Base-by-base conservation (phyloP, 2,888 invertebrate species). In the Nowickia ferox region DNA sequence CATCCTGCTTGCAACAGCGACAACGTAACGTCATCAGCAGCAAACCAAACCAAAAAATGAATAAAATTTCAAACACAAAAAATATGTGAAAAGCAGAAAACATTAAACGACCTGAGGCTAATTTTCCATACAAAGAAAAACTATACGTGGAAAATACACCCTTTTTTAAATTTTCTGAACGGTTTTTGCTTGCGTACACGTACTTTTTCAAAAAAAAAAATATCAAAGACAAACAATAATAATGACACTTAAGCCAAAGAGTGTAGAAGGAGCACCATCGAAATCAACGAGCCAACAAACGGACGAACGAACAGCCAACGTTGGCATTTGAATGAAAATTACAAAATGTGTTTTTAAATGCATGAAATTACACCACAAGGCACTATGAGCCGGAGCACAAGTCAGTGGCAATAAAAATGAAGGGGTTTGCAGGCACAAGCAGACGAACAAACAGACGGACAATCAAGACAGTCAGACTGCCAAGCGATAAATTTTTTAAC, bases 301-400 rank as follows among this genome's bases (percentile, higher is more conserved):
- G 38, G 19, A 51, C 48, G 40, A 46, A 46, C n/a, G 22, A 57
- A 59, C 11, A n/a, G 55, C 53, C 19, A 83, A 83, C 65, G 74
- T 66, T 86, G 86, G 75, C 76, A 86, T 86, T 86, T 83, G 83
- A 86, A 86, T 78, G 82, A 79, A 86, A 86, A 86, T 86, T 86
- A 83, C 82, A 66, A 83, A 86, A 86, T 86, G 79, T 83, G 79
- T 86, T 86, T 86, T 86, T 86, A 83, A 86, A 86, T 79, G 82
- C 86, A 83, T 86, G 79, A 83, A 86, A 86, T 79, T 79, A 86
- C 61, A 61, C 86, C 82, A 66, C 61, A 65, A 83, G 79, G 75
- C 78, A 72, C 42, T 51, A 46, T 55, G 79, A 65, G 30, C 30
- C n/a, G 55, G 46, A 46, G 65, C 71, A 79, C 79, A 72, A 71